phyloP scores from a whole-genome alignment of 2,797 vertebrate genomes.

The Threskiornis aethiopicus region DNA sequence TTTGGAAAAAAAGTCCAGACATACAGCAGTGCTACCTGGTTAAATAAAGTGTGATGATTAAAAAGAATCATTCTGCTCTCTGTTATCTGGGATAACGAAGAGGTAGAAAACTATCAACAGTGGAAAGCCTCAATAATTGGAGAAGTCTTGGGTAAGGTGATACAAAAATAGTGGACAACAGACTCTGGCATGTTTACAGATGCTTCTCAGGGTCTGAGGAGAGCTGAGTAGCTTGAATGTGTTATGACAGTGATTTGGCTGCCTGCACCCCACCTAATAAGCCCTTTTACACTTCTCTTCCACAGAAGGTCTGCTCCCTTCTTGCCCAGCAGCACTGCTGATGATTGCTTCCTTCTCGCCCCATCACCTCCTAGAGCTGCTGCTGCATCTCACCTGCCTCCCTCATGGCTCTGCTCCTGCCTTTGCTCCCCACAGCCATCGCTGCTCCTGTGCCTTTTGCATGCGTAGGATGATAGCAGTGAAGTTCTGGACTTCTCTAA shows the following conservation, averaged over 20 bases:
- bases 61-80: neutral
- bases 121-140: neutral
- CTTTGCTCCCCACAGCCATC: fast-evolving
- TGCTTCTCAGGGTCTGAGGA: neutral
- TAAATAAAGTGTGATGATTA: too few species aligned
- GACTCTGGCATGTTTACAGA: neutral
- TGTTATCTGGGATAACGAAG: neutral
- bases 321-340: neutral
- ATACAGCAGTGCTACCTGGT: neutral
- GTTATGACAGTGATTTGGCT: neutral
- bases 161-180: neutral
- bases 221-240: neutral
- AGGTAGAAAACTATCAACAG: neutral
- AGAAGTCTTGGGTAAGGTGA: neutral
- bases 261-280: neutral
- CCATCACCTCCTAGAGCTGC: neutral
- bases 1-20: neutral
- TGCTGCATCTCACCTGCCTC: neutral
- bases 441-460: neutral
- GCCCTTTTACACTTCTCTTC: neutral
- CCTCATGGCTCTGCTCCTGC: neutral
- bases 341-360: neutral
- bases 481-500: neutral
- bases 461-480: fast-evolving
- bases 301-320: neutral